phyloP scores from a whole-genome alignment of 1,140 invertebrate species.

The Agrypnia vestita region DNA sequence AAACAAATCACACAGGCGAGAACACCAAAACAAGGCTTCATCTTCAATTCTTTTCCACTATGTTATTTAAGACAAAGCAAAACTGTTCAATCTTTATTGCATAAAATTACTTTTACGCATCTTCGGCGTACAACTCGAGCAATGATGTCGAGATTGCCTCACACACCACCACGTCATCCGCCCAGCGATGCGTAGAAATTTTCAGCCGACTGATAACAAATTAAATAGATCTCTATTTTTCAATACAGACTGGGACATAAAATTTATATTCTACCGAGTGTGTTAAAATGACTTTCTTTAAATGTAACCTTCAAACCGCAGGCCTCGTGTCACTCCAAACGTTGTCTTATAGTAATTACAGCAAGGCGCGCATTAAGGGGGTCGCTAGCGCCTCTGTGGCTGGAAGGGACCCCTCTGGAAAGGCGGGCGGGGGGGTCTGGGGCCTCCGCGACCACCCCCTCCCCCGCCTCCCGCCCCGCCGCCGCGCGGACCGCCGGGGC shows the following conservation, averaged over 20 bases:
- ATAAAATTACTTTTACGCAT: no score
- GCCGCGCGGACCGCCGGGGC: constrained; percentile 65
- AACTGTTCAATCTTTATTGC: no score
- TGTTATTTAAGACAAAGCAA: no score
- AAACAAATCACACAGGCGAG: no score
- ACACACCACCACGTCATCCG: no score
- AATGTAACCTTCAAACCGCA: constrained; percentile 21
- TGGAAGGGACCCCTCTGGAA: constrained; percentile 65
- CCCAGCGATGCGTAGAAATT: no score
- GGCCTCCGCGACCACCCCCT: constrained; percentile 63
- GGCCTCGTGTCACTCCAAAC: background rate
- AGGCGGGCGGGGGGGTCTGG: constrained; percentile 59
- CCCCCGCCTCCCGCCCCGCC: constrained; percentile 72
- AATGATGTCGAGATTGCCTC: no score
- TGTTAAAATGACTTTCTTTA: no score
- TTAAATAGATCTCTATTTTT: background rate
- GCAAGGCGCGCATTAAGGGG: background rate
- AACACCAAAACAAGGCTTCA: no score
- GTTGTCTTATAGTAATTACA: background rate
- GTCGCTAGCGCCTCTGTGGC: constrained; percentile 65
- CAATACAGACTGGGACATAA: background rate
- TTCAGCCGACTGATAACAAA: no score
- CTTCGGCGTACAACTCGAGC: no score
- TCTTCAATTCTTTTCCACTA: no score
- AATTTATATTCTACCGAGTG: background rate